Conservation (phyloP, 2,797 vertebrate genomes). For the Urocyon cinereoargenteus region DNA sequence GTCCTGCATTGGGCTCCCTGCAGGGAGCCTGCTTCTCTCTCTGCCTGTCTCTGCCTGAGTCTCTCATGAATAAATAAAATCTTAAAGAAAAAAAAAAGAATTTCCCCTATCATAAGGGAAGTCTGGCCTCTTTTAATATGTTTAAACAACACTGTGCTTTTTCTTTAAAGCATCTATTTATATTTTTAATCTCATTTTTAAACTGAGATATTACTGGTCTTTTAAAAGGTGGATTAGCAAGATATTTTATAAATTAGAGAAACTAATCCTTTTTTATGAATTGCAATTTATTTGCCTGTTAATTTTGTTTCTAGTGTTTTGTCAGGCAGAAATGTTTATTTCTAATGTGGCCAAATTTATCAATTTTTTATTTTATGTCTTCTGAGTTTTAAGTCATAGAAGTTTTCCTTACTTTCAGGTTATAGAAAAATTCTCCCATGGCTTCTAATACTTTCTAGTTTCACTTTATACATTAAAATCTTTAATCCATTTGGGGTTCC, state of each 20-base stretch:
- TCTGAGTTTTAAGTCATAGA: slow-evolving; percentile 4
- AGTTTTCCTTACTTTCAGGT: neutral
- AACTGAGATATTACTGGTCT: neutral
- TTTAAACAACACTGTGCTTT: neutral
- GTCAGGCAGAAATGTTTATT: neutral
- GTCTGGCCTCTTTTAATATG: neutral
- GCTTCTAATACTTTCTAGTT: neutral
- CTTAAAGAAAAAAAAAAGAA: no score
- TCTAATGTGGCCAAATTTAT: neutral
- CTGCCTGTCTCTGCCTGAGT: no score
- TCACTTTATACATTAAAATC: neutral
- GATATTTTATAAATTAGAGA: slow-evolving; percentile 7
- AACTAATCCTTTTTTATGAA: neutral
- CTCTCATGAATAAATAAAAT: no score
- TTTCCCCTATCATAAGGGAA: neutral
- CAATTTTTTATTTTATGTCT: neutral
- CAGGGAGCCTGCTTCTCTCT: no score
- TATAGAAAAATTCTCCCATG: neutral
- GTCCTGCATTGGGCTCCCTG: no score
- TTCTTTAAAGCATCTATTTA: neutral
- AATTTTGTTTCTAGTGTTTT: neutral
- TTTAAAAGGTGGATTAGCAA: slow-evolving; percentile 8
- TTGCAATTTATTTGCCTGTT: neutral
- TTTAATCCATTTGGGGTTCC: neutral
- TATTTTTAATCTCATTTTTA: neutral